Evolutionary conservation across 1,140 invertebrate genomes (phyloP).

Genomic region (Leguminivora glycinivorella): DNA sequence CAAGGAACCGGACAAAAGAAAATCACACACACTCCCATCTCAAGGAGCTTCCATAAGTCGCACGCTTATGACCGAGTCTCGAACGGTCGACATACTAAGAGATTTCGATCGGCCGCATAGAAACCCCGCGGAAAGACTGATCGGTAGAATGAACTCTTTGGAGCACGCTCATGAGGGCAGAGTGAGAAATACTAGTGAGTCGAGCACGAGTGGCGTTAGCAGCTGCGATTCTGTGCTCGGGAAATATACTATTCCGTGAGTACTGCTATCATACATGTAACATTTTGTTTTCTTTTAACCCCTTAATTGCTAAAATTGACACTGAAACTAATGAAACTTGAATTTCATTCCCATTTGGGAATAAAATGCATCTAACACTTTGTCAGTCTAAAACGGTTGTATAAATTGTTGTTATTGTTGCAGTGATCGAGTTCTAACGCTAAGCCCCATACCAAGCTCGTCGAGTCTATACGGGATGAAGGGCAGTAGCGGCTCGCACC

Average conservation of each 20-base stretch:
- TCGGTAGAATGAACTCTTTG: constrained; percentile 64
- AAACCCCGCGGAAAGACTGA: constrained; percentile 59
- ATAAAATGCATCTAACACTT: no score
- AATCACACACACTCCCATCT: constrained; percentile 79
- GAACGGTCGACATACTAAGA: constrained; percentile 78
- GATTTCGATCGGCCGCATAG: constrained; percentile 64
- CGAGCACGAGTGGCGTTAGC: constrained; percentile 88
- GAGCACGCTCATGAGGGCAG: constrained; percentile 75
- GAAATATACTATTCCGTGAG: constrained; percentile 78
- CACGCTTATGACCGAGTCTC: constrained; percentile 82
- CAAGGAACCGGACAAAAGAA: constrained; percentile 63
- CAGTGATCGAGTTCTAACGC: constrained; percentile 84
- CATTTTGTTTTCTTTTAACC: no score
- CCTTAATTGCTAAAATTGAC: no score
- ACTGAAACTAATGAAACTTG: no score
- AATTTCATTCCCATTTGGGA: no score
- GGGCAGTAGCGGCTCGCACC: constrained; percentile 52
- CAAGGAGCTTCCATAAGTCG: constrained; percentile 77
- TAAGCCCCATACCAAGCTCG: constrained; percentile 91
- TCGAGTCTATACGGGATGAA: constrained; percentile 81
- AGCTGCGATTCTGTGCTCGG: constrained; percentile 86
- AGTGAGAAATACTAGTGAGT: constrained; percentile 83
- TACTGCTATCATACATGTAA: constrained; percentile 34
- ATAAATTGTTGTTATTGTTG: constrained; percentile 43
- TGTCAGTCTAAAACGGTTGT: not conserved